Base-by-base conservation (phyloP, 1,140 invertebrate genomes). In the Oscheius sp. region DNA sequence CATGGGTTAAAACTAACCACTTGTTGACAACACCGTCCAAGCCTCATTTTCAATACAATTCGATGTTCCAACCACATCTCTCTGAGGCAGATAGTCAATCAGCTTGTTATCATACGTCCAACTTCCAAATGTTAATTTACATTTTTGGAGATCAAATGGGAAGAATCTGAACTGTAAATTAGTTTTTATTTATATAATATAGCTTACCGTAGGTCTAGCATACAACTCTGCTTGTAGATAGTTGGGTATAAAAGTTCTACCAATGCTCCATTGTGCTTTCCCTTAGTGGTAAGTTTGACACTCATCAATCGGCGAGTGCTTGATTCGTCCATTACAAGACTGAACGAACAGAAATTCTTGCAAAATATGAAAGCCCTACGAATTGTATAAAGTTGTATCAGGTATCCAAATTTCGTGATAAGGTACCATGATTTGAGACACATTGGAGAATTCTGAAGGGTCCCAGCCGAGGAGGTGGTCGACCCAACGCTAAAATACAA, bases 81-180 rank as follows among this genome's bases (percentile, higher is more conserved):
- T 71, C n/a, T 74, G 46, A 26, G 79, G 75, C 72, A 64, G 72
- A 61, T 82, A 82, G 58, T 82, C 80, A 23, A 82, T 82, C n/a
- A 67, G 69, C 28, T 62, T 80, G 36, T 82, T 83, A 73, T 86
- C 85, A 76, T 87, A 87, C 0, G 84, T 85, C 87, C 87, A 87
- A 20, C 85, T 85, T 29, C 86, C 86, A 66, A 87, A 86, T 59
- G 85, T 85, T 38, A 85, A 52, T 62, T 81, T 76, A 69, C 85
- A 85, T 18, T 68, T 63, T 70, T 80, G 79, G 34, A 64, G 18
- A 64, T 77, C 73, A 45, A 73, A 80, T 20, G 78, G 75, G 38
- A 75, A 80, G 38, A 63, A 52, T 23, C 42, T 52, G 42, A 78
- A 67, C 15, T 18, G n/a, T n/a, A 31, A 1, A 1, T 13, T 28